A percentile compares a stretch with the other conserved stretches of the same genome.
These are phyloP conservation scores for Nasonia giraulti DNA, from an alignment of 1,140 invertebrate genomes.

Conservation along the genomic window DNA sequence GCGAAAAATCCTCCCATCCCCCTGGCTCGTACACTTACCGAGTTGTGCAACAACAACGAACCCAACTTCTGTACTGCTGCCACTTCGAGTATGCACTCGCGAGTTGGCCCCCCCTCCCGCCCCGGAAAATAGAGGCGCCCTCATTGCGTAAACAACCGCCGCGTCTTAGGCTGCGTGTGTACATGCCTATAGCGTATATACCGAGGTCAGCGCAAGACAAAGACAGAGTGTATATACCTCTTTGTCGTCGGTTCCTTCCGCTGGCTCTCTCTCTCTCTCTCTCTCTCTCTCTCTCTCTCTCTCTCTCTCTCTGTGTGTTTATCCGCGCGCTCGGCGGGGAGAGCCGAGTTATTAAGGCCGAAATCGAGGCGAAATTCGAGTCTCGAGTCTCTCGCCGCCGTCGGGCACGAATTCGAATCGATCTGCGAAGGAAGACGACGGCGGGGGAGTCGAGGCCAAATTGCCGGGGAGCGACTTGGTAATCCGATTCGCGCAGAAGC, in stretches of 20 bases:
- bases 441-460: neutral
- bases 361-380: constrained; percentile 38
- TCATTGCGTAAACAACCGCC: neutral
- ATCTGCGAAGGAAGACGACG: neutral
- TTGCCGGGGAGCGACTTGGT: neutral
- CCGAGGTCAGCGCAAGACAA: too few species aligned
- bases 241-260: neutral
- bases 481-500: constrained; percentile 30
- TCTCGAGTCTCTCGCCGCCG: neutral
- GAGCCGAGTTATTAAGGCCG: constrained; percentile 25
- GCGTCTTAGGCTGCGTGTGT: neutral
- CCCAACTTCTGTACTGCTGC: neutral
- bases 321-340: neutral
- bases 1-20: neutral
- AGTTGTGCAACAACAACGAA: neutral
- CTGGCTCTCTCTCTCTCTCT: neutral
- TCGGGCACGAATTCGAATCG: constrained; percentile 1
- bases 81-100: neutral
- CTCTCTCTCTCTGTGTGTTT: neutral
- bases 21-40: neutral
- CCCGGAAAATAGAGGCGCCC: neutral
- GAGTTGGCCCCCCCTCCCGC: neutral
- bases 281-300: neutral
- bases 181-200: too few species aligned
- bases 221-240: too few species aligned